These are phyloP conservation scores for Amphilophus citrinellus DNA, from an alignment of 2,113 vertebrate genomes.

Conservation along the genomic window DNA sequence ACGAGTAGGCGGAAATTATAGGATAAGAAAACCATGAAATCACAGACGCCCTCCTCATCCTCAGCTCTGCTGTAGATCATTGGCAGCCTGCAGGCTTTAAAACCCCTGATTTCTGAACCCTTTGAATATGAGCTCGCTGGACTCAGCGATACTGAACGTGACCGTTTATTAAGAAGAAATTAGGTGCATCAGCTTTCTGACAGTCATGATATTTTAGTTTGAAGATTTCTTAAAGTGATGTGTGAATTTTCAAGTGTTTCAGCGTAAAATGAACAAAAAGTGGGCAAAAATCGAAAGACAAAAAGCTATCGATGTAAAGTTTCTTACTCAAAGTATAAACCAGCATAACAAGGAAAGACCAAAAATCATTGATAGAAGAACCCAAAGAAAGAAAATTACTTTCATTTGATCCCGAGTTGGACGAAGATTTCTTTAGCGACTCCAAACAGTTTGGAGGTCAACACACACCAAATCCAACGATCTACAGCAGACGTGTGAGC, in stretches of 20 bases:
- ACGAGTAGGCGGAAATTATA: conserved; percentile 3
- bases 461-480: background rate
- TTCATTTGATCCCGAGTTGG: background rate
- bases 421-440: background rate
- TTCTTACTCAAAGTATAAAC: background rate
- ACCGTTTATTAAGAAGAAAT: too few relatives aligned
- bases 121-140: background rate
- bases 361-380: conserved; percentile 22
- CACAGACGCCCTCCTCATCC: conserved; percentile 36
- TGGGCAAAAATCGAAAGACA: too few relatives aligned
- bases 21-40: background rate
- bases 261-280: background rate
- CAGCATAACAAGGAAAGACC: conserved; percentile 8
- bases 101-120: background rate
- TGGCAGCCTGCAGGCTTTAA: background rate
- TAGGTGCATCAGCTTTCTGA: too few relatives aligned
- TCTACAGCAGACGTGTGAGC: conserved; percentile 21
- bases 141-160: background rate
- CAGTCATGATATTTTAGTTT: background rate
- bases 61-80: conserved; percentile 18
- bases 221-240: background rate
- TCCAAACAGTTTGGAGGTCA: background rate
- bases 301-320: background rate
- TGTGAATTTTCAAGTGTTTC: background rate
- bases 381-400: conserved; percentile 40